Evolutionary conservation across 1,140 invertebrate genomes (phyloP).

Genomic region (Trissolcus basalis): DNA sequence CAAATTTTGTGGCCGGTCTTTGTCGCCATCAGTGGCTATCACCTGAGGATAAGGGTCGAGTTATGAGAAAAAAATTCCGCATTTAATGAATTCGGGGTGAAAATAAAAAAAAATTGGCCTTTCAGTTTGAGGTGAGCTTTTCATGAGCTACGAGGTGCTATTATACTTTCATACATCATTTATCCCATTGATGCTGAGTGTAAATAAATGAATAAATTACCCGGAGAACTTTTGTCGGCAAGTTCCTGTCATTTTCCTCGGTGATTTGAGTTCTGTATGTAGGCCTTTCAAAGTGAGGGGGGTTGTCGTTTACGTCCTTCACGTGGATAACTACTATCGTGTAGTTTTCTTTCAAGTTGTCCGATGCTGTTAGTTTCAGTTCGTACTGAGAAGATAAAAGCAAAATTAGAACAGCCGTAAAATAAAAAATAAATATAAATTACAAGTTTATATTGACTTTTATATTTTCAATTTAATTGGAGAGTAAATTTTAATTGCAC

Average conservation of each 20-base stretch:
- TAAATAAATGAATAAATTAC: no score
- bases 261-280: constrained; percentile 96
- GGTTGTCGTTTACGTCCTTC: constrained; percentile 95
- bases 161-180: no score
- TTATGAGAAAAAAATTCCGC: no score
- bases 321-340: constrained; percentile 96
- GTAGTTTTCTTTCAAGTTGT: constrained; percentile 97
- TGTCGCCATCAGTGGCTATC: constrained; percentile 95
- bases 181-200: no score
- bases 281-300: constrained; percentile 92
- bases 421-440: no score
- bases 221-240: constrained; percentile 77
- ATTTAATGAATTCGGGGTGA: no score
- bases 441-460: neutral
- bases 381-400: constrained; percentile 88
- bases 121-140: no score
- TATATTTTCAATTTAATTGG: neutral
- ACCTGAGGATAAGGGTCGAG: no score
- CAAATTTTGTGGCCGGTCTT: constrained; percentile 94
- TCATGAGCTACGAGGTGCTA: no score
- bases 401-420: no score
- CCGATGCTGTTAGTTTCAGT: constrained; percentile 92
- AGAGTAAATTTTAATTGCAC: no score
- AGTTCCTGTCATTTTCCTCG: constrained; percentile 94
- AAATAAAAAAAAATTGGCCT: no score